Percentiles rank a stretch among this genome's conserved stretches.
Evolutionary conservation across 2,113 vertebrate genomes (phyloP).

Genomic region (Sebastes schlegelii): DNA sequence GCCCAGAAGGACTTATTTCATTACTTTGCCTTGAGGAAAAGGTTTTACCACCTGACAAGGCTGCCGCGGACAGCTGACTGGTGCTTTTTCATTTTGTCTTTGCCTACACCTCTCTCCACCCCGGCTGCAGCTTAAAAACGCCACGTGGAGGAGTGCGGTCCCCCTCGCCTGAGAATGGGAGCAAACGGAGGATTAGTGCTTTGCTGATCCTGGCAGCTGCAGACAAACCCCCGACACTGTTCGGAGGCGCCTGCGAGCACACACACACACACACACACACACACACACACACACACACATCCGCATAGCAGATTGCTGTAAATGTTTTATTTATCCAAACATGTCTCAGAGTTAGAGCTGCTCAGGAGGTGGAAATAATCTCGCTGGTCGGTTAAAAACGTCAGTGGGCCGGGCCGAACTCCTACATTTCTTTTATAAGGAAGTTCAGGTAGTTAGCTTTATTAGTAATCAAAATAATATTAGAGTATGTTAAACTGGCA

Average conservation of each 20-base stretch:
- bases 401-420: slow-evolving; percentile 9
- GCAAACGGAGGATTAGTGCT: slow-evolving; percentile 72
- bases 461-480: slow-evolving; percentile 3
- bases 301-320: slow-evolving; percentile 50
- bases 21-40: slow-evolving; percentile 66
- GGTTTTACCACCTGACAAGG: slow-evolving; percentile 48
- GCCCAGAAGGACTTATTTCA: slow-evolving; percentile 68
- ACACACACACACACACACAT: slow-evolving; percentile 36
- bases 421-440: slow-evolving; percentile 9
- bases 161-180: slow-evolving; percentile 56
- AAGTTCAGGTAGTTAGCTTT: not conserved
- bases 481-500: not conserved
- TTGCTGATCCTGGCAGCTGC: slow-evolving; percentile 56
- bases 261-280: slow-evolving; percentile 29
- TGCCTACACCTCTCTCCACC: slow-evolving; percentile 56
- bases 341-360: slow-evolving; percentile 46
- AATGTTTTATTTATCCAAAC: slow-evolving; percentile 69
- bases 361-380: slow-evolving; percentile 50
- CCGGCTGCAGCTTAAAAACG: slow-evolving; percentile 54
- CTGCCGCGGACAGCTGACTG: slow-evolving; percentile 65
- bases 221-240: slow-evolving; percentile 55
- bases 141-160: slow-evolving; percentile 48
- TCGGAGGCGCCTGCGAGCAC: slow-evolving; percentile 49
- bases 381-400: slow-evolving; percentile 33
- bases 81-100: slow-evolving; percentile 63